Evolutionary conservation across 1,140 invertebrate genomes (phyloP).

Genomic region (Anoplolepis gracilipes): DNA sequence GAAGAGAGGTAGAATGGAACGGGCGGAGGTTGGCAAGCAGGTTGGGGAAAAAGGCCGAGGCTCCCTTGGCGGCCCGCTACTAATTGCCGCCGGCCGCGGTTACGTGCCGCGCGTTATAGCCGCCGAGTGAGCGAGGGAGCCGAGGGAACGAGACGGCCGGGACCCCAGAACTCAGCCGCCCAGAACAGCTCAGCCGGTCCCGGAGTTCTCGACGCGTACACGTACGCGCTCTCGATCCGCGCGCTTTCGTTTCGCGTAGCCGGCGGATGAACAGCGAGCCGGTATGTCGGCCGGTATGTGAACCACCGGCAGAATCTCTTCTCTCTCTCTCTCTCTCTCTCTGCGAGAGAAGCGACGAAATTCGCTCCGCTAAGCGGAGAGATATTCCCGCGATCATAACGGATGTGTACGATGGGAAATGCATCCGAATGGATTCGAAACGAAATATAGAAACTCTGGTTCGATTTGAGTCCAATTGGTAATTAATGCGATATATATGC

Average conservation of each 20-base stretch:
- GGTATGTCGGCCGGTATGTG: constrained; percentile 52
- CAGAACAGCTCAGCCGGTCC: constrained; percentile 31
- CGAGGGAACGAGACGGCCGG: constrained; percentile 2
- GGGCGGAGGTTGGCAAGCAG: constrained; percentile 77
- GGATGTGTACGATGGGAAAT: constrained; percentile 10
- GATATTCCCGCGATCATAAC: constrained; percentile 31
- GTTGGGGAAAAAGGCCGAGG: constrained; percentile 78
- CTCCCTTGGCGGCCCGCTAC: constrained; percentile 85
- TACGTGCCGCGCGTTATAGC: constrained; percentile 83
- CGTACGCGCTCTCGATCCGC: constrained; percentile 56
- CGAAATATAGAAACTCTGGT: constrained; percentile 9
- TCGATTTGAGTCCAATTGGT: background rate
- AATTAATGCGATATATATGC: background rate
- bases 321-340: too few species aligned
- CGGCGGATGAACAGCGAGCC: constrained; percentile 47
- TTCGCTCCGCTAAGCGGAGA: constrained; percentile 30
- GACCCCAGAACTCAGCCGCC: constrained; percentile 41
- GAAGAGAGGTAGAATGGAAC: constrained; percentile 82
- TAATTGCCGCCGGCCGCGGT: constrained; percentile 85
- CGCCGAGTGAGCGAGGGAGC: constrained; percentile 28
- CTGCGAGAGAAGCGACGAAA: constrained; percentile 35
- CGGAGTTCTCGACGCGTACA: constrained; percentile 28
- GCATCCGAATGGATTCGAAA: background rate
- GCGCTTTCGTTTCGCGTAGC: constrained; percentile 52
- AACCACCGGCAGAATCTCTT: constrained; percentile 40